These are phyloP conservation scores for Papilio protenor DNA, from an alignment of 2,888 invertebrate genomes.

Conservation along the genomic window DNA sequence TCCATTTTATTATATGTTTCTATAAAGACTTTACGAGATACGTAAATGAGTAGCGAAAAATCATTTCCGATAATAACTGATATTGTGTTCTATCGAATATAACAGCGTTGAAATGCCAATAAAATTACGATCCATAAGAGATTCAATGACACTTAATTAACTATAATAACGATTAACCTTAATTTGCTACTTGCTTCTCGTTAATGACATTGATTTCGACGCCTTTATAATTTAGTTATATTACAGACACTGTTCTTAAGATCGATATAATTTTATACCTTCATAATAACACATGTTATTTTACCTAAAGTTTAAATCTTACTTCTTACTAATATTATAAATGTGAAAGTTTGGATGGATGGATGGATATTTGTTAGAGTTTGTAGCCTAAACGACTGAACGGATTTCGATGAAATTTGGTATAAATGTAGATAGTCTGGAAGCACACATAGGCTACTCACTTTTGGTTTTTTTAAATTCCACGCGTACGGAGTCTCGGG, in stretches of 20 bases:
- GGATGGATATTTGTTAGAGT: no score
- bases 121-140: slow-evolving; percentile 48
- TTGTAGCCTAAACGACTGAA: no score
- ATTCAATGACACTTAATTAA: slow-evolving; percentile 49
- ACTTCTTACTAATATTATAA: no score
- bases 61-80: slow-evolving; percentile 11
- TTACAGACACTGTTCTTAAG: neutral
- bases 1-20: no score
- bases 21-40: neutral
- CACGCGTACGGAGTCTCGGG: no score
- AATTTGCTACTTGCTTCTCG: slow-evolving; percentile 31
- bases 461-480: no score
- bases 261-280: neutral
- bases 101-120: slow-evolving; percentile 51
- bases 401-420: no score
- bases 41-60: slow-evolving; percentile 1
- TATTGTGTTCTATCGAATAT: slow-evolving; percentile 33
- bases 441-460: no score
- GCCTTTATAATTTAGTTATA: slow-evolving; percentile 22
- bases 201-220: slow-evolving; percentile 41
- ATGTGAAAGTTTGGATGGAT: no score
- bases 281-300: neutral
- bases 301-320: neutral
- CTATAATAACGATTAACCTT: slow-evolving; percentile 37
- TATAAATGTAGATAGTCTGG: no score